Conservation (phyloP, 2,888 invertebrate genomes). For the Entomobrya multifasciata region DNA sequence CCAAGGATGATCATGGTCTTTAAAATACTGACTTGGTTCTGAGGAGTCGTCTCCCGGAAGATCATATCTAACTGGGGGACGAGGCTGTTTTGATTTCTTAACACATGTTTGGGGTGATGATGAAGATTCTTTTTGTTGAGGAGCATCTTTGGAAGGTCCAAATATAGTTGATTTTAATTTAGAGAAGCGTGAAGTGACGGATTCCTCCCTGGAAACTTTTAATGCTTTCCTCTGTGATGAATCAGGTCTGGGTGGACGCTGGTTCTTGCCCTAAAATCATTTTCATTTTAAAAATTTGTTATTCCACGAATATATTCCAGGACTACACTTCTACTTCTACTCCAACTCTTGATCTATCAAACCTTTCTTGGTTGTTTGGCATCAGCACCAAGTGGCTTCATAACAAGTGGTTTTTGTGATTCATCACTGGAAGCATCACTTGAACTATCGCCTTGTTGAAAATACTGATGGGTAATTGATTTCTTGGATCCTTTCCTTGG, state of each 20-base stretch:
- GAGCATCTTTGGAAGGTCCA: constrained; percentile 60
- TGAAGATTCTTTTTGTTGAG: constrained; percentile 31
- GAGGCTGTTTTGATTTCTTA: constrained; percentile 15
- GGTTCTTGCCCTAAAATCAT: constrained; percentile 57
- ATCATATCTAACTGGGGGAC: constrained; percentile 73
- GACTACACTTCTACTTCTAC: background rate
- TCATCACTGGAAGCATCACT: constrained; percentile 79
- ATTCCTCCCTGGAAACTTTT: constrained; percentile 69
- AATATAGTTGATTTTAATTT: constrained; percentile 75
- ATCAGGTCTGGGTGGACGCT: constrained; percentile 65
- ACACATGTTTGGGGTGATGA: background rate
- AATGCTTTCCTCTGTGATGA: constrained; percentile 71
- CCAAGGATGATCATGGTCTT: constrained; percentile 77
- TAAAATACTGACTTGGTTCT: constrained; percentile 78
- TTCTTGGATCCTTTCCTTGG: constrained; percentile 65
- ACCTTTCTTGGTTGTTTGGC: constrained; percentile 73
- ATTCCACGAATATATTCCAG: no score
- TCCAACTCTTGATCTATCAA: constrained; percentile 2
- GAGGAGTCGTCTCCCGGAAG: constrained; percentile 77
- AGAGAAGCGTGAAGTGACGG: constrained; percentile 74
- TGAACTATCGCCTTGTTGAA: constrained; percentile 67
- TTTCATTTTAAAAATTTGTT: no score
- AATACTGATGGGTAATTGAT: constrained; percentile 22
- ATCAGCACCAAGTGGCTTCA: constrained; percentile 66
- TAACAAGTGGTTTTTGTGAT: constrained; percentile 78